Conservation (phyloP, 2,797 vertebrate genomes). For the Nyctibius grandis region DNA sequence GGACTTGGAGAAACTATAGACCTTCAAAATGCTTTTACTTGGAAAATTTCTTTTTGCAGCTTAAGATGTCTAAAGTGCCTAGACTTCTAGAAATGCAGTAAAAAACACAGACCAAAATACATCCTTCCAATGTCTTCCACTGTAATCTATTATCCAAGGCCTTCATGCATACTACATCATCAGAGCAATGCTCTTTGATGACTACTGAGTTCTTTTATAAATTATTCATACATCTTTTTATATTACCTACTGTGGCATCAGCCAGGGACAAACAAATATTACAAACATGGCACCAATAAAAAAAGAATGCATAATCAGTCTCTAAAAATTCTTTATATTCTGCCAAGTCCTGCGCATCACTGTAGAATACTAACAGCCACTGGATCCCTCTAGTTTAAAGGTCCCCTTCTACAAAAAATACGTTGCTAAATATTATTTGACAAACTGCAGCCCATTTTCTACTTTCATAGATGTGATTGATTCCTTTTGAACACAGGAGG, state of each 20-base stretch:
- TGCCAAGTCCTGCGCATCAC: slow-evolving; percentile 6
- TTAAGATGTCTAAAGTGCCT: neutral
- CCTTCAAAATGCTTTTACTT: neutral
- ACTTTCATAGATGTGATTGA: neutral
- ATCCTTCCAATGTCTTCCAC: neutral
- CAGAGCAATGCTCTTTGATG: slow-evolving; percentile 45
- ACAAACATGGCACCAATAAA: slow-evolving; percentile 54
- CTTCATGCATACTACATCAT: neutral
- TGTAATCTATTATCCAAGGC: slow-evolving; percentile 11
- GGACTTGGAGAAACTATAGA: neutral
- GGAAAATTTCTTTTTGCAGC: neutral
- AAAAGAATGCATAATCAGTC: slow-evolving; percentile 63
- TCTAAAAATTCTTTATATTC: slow-evolving; percentile 49
- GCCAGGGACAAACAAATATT: slow-evolving; percentile 67
- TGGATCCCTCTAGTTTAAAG: neutral
- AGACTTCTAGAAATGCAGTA: neutral
- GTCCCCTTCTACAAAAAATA: neutral
- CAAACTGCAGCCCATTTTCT: neutral
- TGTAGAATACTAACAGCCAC: neutral
- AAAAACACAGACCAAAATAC: neutral
- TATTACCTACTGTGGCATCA: slow-evolving; percentile 53
- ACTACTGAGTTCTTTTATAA: slow-evolving; percentile 24
- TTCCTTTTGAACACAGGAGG: neutral
- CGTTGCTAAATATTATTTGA: neutral
- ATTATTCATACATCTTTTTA: slow-evolving; percentile 69